Evolutionary conservation across 2,797 vertebrate species (phyloP).

Genomic region (Phrynocephalus guinanensis): DNA sequence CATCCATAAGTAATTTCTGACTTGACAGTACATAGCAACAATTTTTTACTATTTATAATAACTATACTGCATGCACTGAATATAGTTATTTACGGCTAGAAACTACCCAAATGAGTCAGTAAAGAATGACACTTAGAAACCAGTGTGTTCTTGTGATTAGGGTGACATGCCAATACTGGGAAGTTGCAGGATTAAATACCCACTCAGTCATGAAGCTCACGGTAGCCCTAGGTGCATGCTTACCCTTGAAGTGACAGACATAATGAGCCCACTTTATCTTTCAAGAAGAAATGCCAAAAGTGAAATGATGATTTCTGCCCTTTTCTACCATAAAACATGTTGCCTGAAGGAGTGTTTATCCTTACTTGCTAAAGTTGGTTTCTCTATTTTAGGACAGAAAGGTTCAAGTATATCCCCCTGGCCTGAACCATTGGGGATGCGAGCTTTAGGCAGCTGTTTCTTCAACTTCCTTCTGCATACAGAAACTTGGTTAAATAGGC

Average conservation of each 20-base stretch:
- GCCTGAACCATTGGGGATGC: not conserved
- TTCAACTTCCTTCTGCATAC: not conserved
- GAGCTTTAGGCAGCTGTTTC: not conserved
- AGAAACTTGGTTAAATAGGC: not conserved
- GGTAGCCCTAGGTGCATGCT: not conserved
- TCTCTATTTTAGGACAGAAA: not conserved
- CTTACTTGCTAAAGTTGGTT: not conserved
- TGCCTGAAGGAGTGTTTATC: not conserved
- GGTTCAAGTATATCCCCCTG: not conserved
- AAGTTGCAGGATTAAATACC: not conserved
- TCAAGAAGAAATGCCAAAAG: no score
- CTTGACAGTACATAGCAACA: no score
- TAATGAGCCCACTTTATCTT: no score
- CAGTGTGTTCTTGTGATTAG: not conserved
- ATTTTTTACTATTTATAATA: no score
- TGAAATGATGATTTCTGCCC: not conserved
- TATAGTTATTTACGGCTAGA: no score
- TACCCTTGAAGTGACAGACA: not conserved
- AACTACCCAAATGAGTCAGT: no score
- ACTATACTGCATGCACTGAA: no score
- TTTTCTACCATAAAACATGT: not conserved
- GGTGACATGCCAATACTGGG: not conserved
- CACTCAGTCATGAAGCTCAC: not conserved
- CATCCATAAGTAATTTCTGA: no score
- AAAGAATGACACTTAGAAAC: not conserved